These are phyloP conservation scores for Trachops cirrhosus DNA, from an alignment of 2,797 vertebrate species.

Conservation along the genomic window DNA sequence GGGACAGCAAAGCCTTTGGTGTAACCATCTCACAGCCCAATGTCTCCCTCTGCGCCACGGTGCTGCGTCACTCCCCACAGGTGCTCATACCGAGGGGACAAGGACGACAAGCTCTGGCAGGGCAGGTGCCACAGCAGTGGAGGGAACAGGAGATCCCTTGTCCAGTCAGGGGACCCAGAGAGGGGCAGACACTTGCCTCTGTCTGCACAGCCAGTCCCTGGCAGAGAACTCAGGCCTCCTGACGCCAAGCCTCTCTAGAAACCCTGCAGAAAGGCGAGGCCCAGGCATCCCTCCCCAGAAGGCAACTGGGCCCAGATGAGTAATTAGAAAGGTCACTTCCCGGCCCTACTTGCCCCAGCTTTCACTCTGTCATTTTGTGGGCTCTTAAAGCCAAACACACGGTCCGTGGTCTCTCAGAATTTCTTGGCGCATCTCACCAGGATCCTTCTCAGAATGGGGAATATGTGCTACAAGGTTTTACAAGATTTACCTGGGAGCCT, in stretches of 20 bases:
- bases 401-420: not conserved
- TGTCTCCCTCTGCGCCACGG: not conserved
- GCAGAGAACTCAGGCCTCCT: not conserved
- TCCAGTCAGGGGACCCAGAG: not conserved
- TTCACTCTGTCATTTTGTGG: not conserved
- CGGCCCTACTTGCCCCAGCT: not conserved
- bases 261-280: not conserved
- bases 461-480: fast-evolving
- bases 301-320: not conserved
- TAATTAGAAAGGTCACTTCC: not conserved
- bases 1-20: not conserved
- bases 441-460: not conserved
- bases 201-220: not conserved
- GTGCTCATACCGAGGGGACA: not conserved
- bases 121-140: not conserved
- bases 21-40: fast-evolving
- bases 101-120: not conserved
- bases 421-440: not conserved
- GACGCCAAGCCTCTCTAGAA: not conserved
- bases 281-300: not conserved
- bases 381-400: not conserved
- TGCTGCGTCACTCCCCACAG: too few species aligned
- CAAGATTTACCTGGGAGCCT: not conserved
- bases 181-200: not conserved
- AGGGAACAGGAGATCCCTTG: not conserved